These are phyloP conservation scores for Ornithoptera alexandrae DNA, from an alignment of 2,888 invertebrate genomes.

Conservation along the genomic window DNA sequence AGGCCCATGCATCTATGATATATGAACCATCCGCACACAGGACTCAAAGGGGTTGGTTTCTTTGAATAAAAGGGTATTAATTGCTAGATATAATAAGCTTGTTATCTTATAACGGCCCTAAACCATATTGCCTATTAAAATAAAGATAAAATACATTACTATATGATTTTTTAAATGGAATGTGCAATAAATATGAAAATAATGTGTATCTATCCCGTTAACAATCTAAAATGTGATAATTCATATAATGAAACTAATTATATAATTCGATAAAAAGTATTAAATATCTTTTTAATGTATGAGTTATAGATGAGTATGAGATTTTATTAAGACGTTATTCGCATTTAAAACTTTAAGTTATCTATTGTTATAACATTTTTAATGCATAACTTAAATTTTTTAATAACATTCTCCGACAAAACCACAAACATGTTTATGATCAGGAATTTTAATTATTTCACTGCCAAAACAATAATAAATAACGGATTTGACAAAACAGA, in stretches of 20 bases:
- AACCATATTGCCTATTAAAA: conserved; percentile 32
- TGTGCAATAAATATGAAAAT: conserved; percentile 18
- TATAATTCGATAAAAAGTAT: neutral
- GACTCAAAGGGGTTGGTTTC: conserved; percentile 55
- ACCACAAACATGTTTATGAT: too few species aligned
- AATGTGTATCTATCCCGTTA: conserved; percentile 13
- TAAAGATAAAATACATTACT: conserved; percentile 29
- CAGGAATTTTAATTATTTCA: neutral
- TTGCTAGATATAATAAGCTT: conserved; percentile 51
- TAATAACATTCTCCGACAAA: too few species aligned
- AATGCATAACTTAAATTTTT: too few species aligned
- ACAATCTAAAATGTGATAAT: conserved; percentile 6
- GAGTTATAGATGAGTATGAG: neutral
- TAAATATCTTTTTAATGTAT: neutral
- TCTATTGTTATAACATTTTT: too few species aligned
- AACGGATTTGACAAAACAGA: neutral
- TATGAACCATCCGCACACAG: conserved; percentile 48
- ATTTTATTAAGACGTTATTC: neutral
- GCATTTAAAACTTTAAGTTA: too few species aligned
- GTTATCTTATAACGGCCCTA: conserved; percentile 33
- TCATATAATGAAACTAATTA: neutral
- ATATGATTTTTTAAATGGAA: conserved; percentile 25
- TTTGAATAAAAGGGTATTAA: conserved; percentile 61
- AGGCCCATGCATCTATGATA: conserved; percentile 59
- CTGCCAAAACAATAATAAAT: neutral